These are phyloP conservation scores for Drosophila longiperda DNA, from an alignment of 2,888 invertebrate species.

Conservation along the genomic window DNA sequence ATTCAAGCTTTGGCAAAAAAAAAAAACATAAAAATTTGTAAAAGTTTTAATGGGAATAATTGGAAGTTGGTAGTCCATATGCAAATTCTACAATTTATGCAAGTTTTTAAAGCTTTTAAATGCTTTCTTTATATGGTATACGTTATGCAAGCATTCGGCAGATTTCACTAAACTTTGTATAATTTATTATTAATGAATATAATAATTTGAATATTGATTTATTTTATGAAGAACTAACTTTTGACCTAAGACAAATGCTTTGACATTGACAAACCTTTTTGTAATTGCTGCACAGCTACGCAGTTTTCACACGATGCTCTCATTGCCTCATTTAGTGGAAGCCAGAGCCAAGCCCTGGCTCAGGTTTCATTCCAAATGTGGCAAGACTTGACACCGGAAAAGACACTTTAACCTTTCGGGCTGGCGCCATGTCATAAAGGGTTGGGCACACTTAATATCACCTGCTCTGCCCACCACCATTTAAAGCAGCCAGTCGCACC, in stretches of 20 bases:
- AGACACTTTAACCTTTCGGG: conserved; percentile 63
- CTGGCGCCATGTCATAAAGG: conserved; percentile 44
- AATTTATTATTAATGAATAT: neutral
- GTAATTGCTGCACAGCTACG: conserved; percentile 26
- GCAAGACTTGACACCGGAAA: conserved; percentile 55
- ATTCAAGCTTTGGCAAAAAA: neutral
- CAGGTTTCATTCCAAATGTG: conserved; percentile 35
- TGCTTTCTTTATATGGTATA: conserved; percentile 8
- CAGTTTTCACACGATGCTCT: conserved; percentile 41
- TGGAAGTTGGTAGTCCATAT: conserved; percentile 29
- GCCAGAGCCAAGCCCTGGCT: conserved; percentile 52
- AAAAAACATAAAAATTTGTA: neutral
- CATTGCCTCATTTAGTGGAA: conserved; percentile 35
- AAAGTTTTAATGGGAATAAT: conserved; percentile 1
- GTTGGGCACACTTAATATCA: conserved; percentile 48
- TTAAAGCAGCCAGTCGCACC: conserved; percentile 14
- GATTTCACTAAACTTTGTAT: conserved; percentile 32
- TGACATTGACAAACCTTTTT: conserved; percentile 32
- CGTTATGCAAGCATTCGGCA: conserved; percentile 11
- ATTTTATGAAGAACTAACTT: neutral
- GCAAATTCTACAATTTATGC: conserved; percentile 40
- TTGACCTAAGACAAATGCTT: conserved; percentile 40
- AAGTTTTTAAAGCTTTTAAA: neutral
- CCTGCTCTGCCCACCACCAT: conserved; percentile 25
- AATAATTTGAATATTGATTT: neutral